Evolutionary conservation across 2,888 invertebrate genomes (phyloP), one percentile per base, ranked within the genome.

Genomic region (Synanthedon andrenaeformis): DNA sequence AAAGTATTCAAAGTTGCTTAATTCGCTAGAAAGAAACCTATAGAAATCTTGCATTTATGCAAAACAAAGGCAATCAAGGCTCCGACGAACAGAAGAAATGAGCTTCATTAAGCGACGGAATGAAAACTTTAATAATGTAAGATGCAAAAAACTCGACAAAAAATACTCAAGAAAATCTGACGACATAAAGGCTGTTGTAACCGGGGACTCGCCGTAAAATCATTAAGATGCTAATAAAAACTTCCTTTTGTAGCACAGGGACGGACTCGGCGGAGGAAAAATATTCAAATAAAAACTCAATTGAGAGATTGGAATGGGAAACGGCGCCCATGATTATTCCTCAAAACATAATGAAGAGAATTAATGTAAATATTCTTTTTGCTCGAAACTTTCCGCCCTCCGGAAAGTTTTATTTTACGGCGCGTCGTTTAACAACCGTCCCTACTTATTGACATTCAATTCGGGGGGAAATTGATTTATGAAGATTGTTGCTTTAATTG

Each of bases 211-310:
- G 82, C 85, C 87, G 88, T 88, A 88, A 88, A 88, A 88, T 88
- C 88, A 88, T 88, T 88, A 88, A 88, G 88, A 88, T 88, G 88
- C 88, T 88, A 88, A 88, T 88, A 88, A 88, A 88, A 88, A 87
- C 88, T 87, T 88, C 84, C 87, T 87, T 86, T 86, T 86, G 86
- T 86, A 74, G 76, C 77, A 70, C 82, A 78, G 82, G 79, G 82
- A 79, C 80, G 82, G 80, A 84, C 82, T 80, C 73, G 62, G 74
- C 69, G 72, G 72, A 59, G 66, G 70, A 71, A 79, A 85, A 85
- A 85, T 85, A 86, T 85, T 88, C 88, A 87, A 88, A 88, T 87
- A 87, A 88, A 87, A 88, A 85, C 85, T 84, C 88, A 79, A 86
- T 86, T 79, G 84, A 75, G 78, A 79, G 71, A 81, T 77, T 75